These are phyloP conservation scores for Tetramorium parvispinum DNA, from an alignment of 1,140 invertebrate genomes.

Conservation along the genomic window DNA sequence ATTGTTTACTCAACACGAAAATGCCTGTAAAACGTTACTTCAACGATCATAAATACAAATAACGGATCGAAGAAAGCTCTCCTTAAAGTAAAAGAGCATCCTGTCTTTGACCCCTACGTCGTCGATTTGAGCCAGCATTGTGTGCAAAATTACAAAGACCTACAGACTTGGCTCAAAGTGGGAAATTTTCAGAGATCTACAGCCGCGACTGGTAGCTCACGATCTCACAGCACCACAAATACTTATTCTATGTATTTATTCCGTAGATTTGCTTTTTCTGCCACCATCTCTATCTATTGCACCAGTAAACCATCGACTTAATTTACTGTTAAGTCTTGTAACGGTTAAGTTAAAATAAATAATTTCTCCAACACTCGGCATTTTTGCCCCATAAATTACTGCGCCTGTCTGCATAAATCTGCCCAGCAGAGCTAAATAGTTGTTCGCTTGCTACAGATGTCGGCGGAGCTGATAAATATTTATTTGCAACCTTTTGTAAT, in stretches of 20 bases:
- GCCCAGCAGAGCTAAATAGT: not conserved
- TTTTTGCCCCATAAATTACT: not conserved
- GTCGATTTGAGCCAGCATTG: constrained; percentile 89
- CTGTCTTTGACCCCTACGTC: constrained; percentile 90
- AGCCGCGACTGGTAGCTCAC: no score
- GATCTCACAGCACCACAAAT: no score
- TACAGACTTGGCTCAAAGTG: constrained; percentile 85
- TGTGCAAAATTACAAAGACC: constrained; percentile 88
- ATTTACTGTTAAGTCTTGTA: no score
- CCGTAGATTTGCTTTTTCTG: no score
- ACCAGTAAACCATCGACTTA: no score
- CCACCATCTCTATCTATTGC: no score
- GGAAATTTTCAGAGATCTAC: no score
- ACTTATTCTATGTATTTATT: no score
- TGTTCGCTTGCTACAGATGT: not conserved
- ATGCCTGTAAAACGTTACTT: no score
- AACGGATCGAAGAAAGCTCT: constrained; percentile 84
- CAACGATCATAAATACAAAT: constrained; percentile 71
- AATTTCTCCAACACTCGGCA: no score
- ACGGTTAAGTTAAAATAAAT: no score
- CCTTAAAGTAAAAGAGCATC: constrained; percentile 91
- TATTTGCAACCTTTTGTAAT: not conserved
- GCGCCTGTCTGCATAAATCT: not conserved
- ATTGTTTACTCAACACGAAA: no score
- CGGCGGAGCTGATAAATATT: not conserved